Percentiles rank a stretch among this genome's conserved stretches.
Evolutionary conservation across 2,888 invertebrate genomes (phyloP).

Genomic region (Eledone cirrhosa): DNA sequence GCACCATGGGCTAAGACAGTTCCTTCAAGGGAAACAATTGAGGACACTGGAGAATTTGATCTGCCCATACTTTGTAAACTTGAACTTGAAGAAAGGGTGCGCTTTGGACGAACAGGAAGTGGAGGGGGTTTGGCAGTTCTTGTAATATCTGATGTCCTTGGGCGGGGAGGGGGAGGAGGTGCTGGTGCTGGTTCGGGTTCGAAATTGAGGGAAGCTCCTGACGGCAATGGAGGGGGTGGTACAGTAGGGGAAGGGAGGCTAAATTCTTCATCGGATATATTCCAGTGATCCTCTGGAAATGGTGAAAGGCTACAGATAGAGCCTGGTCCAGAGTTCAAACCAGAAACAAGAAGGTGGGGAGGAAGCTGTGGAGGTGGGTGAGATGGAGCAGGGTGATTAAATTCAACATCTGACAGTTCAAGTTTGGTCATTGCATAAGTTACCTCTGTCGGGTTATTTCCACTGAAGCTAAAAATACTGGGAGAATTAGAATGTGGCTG

Average conservation of each 20-base stretch:
- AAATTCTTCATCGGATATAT: not conserved
- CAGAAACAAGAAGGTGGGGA: not conserved
- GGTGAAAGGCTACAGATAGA: not conserved
- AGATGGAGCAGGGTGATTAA: constrained; percentile 9
- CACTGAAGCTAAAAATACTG: constrained; percentile 19
- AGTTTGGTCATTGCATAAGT: constrained; percentile 5
- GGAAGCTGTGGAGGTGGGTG: constrained; percentile 24
- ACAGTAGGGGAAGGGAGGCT: constrained; percentile 12
- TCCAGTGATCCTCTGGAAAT: not conserved
- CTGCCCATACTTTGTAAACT: constrained; percentile 20
- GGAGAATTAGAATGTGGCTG: not conserved
- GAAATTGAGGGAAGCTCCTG: constrained; percentile 4
- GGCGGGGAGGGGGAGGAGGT: not conserved
- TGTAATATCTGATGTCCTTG: constrained; percentile 1
- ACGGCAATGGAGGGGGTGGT: constrained; percentile 17
- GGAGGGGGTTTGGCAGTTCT: constrained; percentile 17
- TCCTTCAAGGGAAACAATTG: constrained; percentile 1
- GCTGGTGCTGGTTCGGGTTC: not conserved
- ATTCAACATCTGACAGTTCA: constrained; percentile 7
- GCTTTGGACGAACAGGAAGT: constrained; percentile 12
- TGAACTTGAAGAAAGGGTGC: constrained; percentile 9
- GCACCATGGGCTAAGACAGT: not conserved
- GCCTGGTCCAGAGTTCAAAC: not conserved
- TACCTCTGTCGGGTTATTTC: constrained; percentile 11
- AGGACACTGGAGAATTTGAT: constrained; percentile 17